Base-by-base conservation (phyloP, 30 jellyfish, hydroid and myxozoan genomes). In the Aurelia aurita region DNA sequence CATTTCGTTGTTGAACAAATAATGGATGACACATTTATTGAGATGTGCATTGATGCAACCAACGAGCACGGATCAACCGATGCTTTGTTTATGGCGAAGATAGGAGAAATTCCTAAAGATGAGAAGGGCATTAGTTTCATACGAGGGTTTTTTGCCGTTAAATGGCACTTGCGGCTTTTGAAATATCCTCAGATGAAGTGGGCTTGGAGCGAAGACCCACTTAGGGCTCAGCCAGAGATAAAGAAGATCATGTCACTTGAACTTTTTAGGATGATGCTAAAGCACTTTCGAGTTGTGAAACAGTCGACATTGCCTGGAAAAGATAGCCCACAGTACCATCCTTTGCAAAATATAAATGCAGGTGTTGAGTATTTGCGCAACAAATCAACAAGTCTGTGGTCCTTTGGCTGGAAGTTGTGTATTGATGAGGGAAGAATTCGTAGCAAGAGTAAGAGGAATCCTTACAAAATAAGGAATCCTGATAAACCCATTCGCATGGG, bases 231-330 rank as follows among this genome's bases (percentile, higher is more conserved):
- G 77, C 49, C 53, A n/a, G 77, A 65, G 27, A 29, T 65, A 29
- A 65, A 65, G 54, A 65, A 65, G 34, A 65, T 20, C 21, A 65
- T 65, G 49, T 16, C 18, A 10, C 20, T 21, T n/a, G 77, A 65
- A 65, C 18, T 20, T 5, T 65, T 65, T 20, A 16, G 20, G 10
- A 27, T 65, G 77, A 65, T 65, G 54, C 77, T 65, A 13, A 29
- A 65, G 54, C 77, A 65, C 77, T 65, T 65, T 29, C 49, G 53
- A 8, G 77, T 65, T 20, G 77, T 65, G 21, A 22, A 65, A 65
- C 21, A 27, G 8, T 20, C 11, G 5, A 19, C 19, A 49, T 29
- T 65, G 11, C 77, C 53, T 5, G 20, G 18, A 5, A 65, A 65
- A 65, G 77, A 22, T 8, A 21, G 22, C 27, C 77, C 49, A 20